Conservation (phyloP, 2,797 vertebrate species). For the Poecilia velifera region DNA sequence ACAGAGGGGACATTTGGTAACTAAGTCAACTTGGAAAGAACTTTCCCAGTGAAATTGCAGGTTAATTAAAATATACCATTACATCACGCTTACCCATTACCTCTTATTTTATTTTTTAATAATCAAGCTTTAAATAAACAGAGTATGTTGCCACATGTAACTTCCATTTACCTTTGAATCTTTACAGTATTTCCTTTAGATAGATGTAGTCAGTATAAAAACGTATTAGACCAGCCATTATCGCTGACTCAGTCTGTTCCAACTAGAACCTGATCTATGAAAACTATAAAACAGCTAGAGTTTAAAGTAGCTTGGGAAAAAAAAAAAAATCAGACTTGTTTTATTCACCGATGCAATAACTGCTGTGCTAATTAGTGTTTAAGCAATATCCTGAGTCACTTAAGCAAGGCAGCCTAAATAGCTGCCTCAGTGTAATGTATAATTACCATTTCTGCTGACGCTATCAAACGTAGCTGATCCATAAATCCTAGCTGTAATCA, state of each 20-base stretch:
- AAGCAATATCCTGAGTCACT: background rate
- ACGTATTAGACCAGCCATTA: background rate
- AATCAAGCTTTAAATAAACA: background rate
- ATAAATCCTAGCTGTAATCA: background rate
- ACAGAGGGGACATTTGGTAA: background rate
- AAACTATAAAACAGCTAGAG: background rate
- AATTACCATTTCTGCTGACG: background rate
- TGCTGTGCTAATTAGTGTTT: background rate
- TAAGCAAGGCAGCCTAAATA: background rate
- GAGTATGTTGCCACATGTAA: background rate
- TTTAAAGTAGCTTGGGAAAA: background rate
- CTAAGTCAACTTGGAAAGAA: background rate
- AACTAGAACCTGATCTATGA: background rate
- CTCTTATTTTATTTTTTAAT: background rate
- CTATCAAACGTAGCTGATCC: background rate
- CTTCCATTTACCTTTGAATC: background rate
- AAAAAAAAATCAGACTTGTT: background rate
- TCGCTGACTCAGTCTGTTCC: background rate
- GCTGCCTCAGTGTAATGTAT: background rate
- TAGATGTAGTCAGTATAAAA: background rate
- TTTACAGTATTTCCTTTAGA: background rate
- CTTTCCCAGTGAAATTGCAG: background rate
- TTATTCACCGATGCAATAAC: background rate
- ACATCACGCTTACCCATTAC: background rate
- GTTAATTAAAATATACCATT: background rate